phyloP scores from a whole-genome alignment of 2,797 vertebrate species.

The Tauraco hartlaubi region DNA sequence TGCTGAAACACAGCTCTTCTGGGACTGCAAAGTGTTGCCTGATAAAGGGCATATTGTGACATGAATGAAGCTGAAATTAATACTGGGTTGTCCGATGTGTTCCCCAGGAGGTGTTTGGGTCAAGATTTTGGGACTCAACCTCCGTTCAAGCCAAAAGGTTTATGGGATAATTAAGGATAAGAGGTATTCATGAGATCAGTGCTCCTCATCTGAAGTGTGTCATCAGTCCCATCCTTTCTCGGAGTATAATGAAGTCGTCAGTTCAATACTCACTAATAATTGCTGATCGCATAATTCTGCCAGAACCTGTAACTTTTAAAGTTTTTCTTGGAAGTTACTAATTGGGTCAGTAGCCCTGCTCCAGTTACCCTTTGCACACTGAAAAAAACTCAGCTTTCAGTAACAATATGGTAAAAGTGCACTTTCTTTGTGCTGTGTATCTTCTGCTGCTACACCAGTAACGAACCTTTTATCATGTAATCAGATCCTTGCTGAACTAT shows the following conservation, averaged over 20 bases:
- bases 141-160: neutral
- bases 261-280: neutral
- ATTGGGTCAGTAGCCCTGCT: neutral
- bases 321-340: neutral
- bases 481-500: conserved; percentile 46
- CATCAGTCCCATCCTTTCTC: neutral
- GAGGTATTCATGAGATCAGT: neutral
- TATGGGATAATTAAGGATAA: neutral
- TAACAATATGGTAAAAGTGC: neutral
- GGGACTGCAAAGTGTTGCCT: neutral
- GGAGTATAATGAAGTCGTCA: neutral
- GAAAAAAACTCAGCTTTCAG: neutral
- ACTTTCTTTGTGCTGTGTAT: neutral
- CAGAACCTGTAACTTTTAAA: neutral
- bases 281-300: neutral
- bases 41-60: neutral
- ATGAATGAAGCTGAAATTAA: neutral
- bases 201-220: neutral
- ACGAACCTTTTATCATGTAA: conserved; percentile 36
- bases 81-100: neutral
- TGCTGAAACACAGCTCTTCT: neutral
- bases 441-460: conserved; percentile 13
- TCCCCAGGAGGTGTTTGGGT: neutral
- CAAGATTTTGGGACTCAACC: neutral
- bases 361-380: neutral